phyloP scores from a whole-genome alignment of 2,797 vertebrate species.

The Pseudotriccus pelzelni region DNA sequence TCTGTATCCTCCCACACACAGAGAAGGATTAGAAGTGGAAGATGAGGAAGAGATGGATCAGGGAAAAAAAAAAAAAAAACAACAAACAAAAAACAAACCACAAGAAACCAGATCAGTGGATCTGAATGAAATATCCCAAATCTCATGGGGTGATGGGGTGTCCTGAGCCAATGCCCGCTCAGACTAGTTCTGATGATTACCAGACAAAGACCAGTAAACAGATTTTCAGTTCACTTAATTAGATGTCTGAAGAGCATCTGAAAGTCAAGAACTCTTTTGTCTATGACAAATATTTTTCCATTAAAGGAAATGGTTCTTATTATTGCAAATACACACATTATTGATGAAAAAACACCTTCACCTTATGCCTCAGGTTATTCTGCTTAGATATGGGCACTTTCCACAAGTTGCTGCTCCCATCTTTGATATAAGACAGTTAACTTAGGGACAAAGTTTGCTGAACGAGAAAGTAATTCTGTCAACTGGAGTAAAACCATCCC shows the following conservation, averaged over 20 bases:
- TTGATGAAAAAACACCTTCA: neutral
- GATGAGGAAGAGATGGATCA: neutral
- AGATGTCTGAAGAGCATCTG: neutral
- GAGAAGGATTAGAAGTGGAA: neutral
- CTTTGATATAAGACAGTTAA: neutral
- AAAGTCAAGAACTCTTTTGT: neutral
- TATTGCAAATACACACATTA: neutral
- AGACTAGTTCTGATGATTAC: neutral
- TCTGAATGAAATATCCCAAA: neutral
- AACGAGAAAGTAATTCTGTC: neutral
- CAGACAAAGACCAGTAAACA: neutral
- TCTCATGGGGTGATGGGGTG: neutral
- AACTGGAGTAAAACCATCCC: neutral
- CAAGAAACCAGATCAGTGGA: neutral
- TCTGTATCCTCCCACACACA: neutral
- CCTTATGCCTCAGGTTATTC: neutral
- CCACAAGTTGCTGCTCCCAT: neutral
- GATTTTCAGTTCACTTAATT: conserved; percentile 9
- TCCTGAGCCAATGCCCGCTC: neutral
- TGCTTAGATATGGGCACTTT: neutral
- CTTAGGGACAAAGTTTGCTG: neutral
- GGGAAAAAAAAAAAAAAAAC: neutral
- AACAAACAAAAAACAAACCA: neutral
- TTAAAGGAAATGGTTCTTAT: neutral
- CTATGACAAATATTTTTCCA: neutral